These are phyloP conservation scores for Calcarius lapponicus DNA, from an alignment of 2,797 vertebrate species.

Conservation along the genomic window DNA sequence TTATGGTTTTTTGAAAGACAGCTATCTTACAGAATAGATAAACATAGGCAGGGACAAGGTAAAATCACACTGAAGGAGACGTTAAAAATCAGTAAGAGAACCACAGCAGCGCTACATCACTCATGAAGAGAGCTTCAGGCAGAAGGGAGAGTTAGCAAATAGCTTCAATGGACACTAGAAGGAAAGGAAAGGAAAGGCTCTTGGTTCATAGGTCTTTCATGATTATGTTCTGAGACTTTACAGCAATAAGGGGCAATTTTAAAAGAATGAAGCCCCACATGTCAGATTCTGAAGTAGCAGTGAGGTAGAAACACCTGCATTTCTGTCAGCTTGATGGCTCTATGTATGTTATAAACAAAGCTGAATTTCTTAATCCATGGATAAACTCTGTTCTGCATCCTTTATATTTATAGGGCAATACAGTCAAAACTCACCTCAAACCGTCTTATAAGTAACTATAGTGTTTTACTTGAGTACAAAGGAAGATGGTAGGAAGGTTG, in stretches of 20 bases:
- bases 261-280: not conserved
- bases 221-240: not conserved
- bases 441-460: not conserved
- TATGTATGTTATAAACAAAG: not conserved
- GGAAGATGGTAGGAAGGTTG: not conserved
- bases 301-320: not conserved
- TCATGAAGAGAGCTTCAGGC: not conserved
- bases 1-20: not conserved
- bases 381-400: not conserved
- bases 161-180: not conserved
- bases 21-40: not conserved
- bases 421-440: not conserved
- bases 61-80: not conserved
- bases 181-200: not conserved
- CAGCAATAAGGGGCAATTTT: not conserved
- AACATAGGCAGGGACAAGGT: not conserved
- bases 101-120: not conserved
- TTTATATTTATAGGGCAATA: not conserved
- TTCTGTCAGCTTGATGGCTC: not conserved
- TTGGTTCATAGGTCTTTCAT: not conserved
- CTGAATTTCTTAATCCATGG: not conserved
- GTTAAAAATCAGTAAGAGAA: not conserved
- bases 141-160: not conserved
- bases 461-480: not conserved
- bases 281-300: not conserved